Conservation (phyloP, 1,140 invertebrate genomes). For the Drosophila lacertosa region DNA sequence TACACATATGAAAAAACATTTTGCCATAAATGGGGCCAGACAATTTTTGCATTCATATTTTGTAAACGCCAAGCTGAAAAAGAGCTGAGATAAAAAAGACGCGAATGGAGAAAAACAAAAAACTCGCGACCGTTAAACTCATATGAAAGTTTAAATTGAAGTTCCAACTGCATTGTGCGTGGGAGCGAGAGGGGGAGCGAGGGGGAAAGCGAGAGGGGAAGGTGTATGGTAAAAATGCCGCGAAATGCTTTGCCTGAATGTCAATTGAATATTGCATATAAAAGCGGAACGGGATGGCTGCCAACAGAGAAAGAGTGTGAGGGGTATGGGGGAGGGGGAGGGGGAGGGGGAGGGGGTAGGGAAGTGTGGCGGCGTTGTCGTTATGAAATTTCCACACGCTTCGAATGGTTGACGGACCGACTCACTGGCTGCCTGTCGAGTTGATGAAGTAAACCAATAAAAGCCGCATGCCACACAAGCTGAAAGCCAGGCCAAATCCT, state of each 20-base stretch:
- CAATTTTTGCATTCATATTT: conserved; percentile 36
- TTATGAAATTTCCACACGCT: conserved; percentile 75
- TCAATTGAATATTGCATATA: conserved; percentile 80
- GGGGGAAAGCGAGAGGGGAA: background rate
- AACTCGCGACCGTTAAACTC: conserved; percentile 55
- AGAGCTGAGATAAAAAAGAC: conserved; percentile 2
- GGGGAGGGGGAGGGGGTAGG: too few relatives aligned
- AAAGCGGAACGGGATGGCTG: conserved; percentile 27
- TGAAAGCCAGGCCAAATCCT: conserved; percentile 67
- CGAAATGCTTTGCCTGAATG: conserved; percentile 62
- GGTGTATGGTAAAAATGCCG: conserved; percentile 52
- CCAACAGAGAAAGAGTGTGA: too few relatives aligned
- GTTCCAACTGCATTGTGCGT: conserved; percentile 32
- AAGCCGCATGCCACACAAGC: conserved; percentile 64
- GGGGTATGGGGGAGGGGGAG: background rate
- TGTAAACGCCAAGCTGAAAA: conserved; percentile 26
- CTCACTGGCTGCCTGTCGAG: conserved; percentile 58
- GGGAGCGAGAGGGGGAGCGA: background rate
- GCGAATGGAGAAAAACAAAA: conserved; percentile 20
- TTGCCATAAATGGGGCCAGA: conserved; percentile 33
- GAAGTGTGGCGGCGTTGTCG: conserved; percentile 36
- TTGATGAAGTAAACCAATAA: conserved; percentile 80
- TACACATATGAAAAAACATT: conserved; percentile 34
- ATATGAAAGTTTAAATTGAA: conserved; percentile 67
- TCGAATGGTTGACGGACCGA: conserved; percentile 44